Percentiles rank a stretch among this genome's conserved stretches.
Evolutionary conservation across 2,797 vertebrate genomes (phyloP).

Genomic region (Mus caroli): DNA sequence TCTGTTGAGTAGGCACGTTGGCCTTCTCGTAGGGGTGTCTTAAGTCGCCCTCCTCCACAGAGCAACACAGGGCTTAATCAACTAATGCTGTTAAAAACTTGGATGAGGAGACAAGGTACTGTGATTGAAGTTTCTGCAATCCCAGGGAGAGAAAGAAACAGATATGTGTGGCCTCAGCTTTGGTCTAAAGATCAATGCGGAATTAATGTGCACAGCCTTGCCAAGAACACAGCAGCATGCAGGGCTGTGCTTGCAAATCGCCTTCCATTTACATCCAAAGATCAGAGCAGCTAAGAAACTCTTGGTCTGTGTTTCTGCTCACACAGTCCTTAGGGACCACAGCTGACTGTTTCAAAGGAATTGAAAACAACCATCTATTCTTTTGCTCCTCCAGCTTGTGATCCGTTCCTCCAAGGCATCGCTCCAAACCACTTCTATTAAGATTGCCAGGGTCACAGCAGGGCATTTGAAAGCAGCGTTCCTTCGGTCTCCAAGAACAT

Average conservation of each 20-base stretch:
- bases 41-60: not conserved
- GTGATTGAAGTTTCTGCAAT: conserved; percentile 4
- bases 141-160: conserved; percentile 57
- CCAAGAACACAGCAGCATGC: conserved; percentile 7
- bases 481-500: conserved; percentile 77
- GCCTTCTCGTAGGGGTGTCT: not conserved
- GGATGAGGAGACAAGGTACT: not conserved
- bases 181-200: conserved; percentile 55
- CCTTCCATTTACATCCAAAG: conserved; percentile 77
- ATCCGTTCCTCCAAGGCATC: conserved; percentile 82
- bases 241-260: conserved; percentile 64
- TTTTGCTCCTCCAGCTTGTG: conserved; percentile 80
- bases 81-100: conserved; percentile 23
- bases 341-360: conserved; percentile 79
- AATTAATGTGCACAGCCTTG: conserved; percentile 42
- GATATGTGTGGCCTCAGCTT: conserved; percentile 39
- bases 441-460: conserved; percentile 82
- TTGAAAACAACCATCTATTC: conserved; percentile 77
- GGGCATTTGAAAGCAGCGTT: conserved; percentile 77
- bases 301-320: conserved; percentile 64
- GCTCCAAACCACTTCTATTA: conserved; percentile 83
- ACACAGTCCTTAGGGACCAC: conserved; percentile 83
- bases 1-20: not conserved
- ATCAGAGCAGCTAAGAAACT: conserved; percentile 77
- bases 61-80: not conserved